These are phyloP conservation scores for Lissonota sp. DNA, from an alignment of 2,888 invertebrate genomes.

Conservation along the genomic window DNA sequence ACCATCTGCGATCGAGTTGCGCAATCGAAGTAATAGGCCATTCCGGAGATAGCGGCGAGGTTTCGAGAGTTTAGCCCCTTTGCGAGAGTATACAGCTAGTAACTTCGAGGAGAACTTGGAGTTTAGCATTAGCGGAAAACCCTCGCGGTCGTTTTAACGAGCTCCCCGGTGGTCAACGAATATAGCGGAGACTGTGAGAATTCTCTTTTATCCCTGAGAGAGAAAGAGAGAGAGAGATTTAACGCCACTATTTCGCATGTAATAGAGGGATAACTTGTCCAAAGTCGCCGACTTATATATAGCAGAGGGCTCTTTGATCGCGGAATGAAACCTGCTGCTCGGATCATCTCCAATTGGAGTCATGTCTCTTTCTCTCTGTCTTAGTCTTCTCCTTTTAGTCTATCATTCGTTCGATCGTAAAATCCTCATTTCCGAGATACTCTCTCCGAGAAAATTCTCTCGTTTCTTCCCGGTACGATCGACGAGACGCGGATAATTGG, in stretches of 20 bases:
- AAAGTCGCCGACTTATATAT: slow-evolving; percentile 35
- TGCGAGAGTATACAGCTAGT: slow-evolving; percentile 30
- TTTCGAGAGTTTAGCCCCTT: slow-evolving; percentile 51
- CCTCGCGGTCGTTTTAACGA: slow-evolving; percentile 51
- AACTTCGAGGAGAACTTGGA: slow-evolving; percentile 4
- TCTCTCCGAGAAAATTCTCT: slow-evolving; percentile 22
- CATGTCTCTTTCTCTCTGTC: neutral
- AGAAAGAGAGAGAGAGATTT: neutral
- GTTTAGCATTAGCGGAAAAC: slow-evolving; percentile 28
- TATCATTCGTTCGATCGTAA: slow-evolving; percentile 15
- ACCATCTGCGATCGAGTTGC: slow-evolving; percentile 66
- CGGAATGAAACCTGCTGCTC: slow-evolving; percentile 42
- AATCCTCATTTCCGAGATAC: slow-evolving; percentile 19
- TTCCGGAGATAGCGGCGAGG: slow-evolving; percentile 65
- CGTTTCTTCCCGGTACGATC: slow-evolving; percentile 20
- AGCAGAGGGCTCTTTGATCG: slow-evolving; percentile 15
- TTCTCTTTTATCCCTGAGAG: slow-evolving; percentile 10
- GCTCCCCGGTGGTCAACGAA: slow-evolving; percentile 26
- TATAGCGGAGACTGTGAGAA: slow-evolving; percentile 23
- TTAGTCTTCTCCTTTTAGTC: neutral
- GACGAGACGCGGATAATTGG: slow-evolving; percentile 53
- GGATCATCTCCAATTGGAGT: slow-evolving; percentile 36
- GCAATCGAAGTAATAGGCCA: slow-evolving; percentile 67
- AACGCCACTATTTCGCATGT: slow-evolving; percentile 20
- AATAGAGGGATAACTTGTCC: slow-evolving; percentile 13